Conservation (phyloP, 2,888 invertebrate genomes). For the Odontocolon sp. region DNA sequence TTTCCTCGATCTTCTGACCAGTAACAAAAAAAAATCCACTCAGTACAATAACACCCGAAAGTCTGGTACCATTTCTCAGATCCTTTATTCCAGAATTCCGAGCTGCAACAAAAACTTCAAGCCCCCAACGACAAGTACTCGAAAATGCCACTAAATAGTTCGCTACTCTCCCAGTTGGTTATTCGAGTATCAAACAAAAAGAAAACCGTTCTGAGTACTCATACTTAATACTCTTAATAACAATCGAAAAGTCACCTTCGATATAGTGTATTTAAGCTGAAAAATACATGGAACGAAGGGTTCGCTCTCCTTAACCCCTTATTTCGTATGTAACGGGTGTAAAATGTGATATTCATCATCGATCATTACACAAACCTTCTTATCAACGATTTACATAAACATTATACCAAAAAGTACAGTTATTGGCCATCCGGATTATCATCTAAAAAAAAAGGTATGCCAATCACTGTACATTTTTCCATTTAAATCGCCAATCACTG, state of each 20-base stretch:
- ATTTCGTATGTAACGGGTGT: slow-evolving; percentile 27
- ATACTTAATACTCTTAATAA: slow-evolving; percentile 11
- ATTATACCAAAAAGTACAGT: not conserved
- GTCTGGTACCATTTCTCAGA: slow-evolving; percentile 30
- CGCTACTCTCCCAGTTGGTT: slow-evolving; percentile 17
- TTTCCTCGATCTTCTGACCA: too few relatives aligned
- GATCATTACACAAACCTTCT: not conserved
- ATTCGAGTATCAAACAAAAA: slow-evolving; percentile 32
- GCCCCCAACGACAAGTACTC: slow-evolving; percentile 7
- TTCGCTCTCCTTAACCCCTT: not conserved
- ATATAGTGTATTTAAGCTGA: slow-evolving; percentile 69
- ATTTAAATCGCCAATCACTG: not conserved
- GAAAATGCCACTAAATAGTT: slow-evolving; percentile 34
- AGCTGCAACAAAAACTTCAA: slow-evolving; percentile 40
- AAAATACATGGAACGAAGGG: slow-evolving; percentile 44
- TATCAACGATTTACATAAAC: slow-evolving; percentile 46
- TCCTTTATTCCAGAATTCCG: slow-evolving; percentile 41
- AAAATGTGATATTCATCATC: slow-evolving; percentile 19
- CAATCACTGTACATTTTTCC: slow-evolving; percentile 15
- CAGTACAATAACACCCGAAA: not conserved
- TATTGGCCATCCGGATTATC: not conserved
- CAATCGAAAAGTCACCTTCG: slow-evolving; percentile 57
- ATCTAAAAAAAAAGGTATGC: not conserved
- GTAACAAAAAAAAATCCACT: slow-evolving; percentile 17
- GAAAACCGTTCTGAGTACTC: not conserved